Conservation (phyloP, 2,797 vertebrate species). For the Myripristis murdjan region DNA sequence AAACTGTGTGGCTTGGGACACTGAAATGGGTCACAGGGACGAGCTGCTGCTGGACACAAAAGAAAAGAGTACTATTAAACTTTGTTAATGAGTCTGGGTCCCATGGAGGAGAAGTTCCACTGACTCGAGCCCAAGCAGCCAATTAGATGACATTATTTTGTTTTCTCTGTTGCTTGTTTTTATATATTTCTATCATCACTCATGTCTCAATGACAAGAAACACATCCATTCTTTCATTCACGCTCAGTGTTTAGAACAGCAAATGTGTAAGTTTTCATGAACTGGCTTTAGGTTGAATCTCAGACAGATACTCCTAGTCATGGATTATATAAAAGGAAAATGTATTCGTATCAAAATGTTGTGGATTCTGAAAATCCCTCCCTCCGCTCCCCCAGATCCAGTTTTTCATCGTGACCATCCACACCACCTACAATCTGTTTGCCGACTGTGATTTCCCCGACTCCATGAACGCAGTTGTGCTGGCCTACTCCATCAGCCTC, state of each 20-base stretch:
- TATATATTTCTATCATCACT: not conserved
- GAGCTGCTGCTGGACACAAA: not conserved
- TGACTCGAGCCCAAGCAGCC: not conserved
- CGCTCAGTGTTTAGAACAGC: no score
- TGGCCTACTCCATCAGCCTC: slow-evolving; percentile 81
- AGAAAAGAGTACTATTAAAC: not conserved
- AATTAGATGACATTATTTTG: not conserved
- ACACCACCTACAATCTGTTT: slow-evolving; percentile 82
- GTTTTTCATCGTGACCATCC: slow-evolving; percentile 79
- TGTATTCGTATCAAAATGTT: no score
- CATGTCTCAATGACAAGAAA: no score
- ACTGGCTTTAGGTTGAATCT: no score
- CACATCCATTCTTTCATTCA: no score
- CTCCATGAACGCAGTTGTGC: slow-evolving; percentile 73
- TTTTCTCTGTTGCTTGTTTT: slow-evolving; percentile 13
- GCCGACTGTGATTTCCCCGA: slow-evolving; percentile 79
- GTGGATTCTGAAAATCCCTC: no score
- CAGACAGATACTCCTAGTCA: no score
- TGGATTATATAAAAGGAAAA: no score
- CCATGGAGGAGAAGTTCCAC: not conserved
- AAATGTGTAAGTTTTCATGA: no score
- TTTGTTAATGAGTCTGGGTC: not conserved
- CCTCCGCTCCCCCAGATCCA: slow-evolving; percentile 71
- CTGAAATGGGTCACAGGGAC: not conserved
- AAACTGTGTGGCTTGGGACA: not conserved